Evolutionary conservation across 2,888 invertebrate genomes (phyloP).

Genomic region (Myopa testacea): DNA sequence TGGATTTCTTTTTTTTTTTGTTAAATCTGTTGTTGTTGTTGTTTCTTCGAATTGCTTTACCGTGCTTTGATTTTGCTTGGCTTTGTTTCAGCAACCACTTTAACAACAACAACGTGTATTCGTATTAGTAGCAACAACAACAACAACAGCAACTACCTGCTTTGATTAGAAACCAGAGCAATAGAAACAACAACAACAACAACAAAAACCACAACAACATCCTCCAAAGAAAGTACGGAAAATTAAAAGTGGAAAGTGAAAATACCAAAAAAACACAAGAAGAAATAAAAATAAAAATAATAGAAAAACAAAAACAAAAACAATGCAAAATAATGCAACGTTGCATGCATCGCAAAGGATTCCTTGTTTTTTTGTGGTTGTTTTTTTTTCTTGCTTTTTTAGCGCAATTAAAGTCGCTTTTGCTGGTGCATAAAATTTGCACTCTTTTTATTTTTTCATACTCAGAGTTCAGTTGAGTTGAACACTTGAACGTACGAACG

Average conservation of each 20-base stretch:
- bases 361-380: neutral
- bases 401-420: neutral
- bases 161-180: neutral
- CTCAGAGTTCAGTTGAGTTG: too few species aligned
- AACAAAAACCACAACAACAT: neutral
- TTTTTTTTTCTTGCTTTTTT: neutral
- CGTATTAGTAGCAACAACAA: neutral
- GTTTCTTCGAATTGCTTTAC: too few species aligned
- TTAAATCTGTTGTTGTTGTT: too few species aligned
- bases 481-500: too few species aligned
- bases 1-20: neutral
- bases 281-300: neutral
- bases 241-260: constrained; percentile 39
- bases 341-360: constrained; percentile 2
- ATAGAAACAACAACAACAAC: neutral
- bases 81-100: neutral
- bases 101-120: constrained; percentile 7
- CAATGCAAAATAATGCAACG: neutral
- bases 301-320: too few species aligned
- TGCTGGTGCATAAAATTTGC: neutral
- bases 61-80: too few species aligned
- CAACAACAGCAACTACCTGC: neutral
- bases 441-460: neutral
- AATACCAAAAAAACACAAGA: constrained; percentile 6
- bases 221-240: constrained; percentile 24